Evolutionary conservation across 2,797 vertebrate genomes (phyloP), one percentile per base, ranked within the genome.

Genomic region (Pipistrellus kuhlii): DNA sequence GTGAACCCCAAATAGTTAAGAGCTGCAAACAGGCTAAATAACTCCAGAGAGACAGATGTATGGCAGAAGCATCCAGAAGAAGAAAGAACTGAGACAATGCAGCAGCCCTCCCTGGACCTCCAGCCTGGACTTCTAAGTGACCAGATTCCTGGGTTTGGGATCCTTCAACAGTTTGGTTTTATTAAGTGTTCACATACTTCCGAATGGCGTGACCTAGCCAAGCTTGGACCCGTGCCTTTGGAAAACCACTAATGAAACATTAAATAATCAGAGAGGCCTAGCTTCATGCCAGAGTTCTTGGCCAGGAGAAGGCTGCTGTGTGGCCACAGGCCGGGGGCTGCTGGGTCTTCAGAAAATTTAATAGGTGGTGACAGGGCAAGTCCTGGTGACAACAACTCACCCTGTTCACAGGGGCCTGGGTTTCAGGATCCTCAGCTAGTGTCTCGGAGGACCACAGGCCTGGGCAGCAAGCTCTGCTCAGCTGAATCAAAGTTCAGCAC

Each of bases 301-400:
- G 95, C 96, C 87, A 90, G 82, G 57, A 91, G 35, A 41, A 94
- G 32, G 62, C 89, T 91, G 90, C 72, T 81, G 53, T 93, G 72
- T 23, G 87, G 80, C 46, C 87, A 89, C 38, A 86, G 80, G 53
- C 84, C 0, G 51, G 87, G 93, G 94, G 69, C 62, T 78, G 77
- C 85, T 78, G 71, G 85, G 91, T 95, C 90, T 93, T 87, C 51
- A 68, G 93, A 94, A 96, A 93, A 96, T 94, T 91, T 96, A 97
- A 53, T 96, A 95, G 87, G 94, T 94, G 94, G 91, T 96, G 96
- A 97, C 95, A 97, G 25, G 91, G 44, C 62, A 93, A 94, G 94
- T 96, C 69, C 57, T 92, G 17, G 81, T 86, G 82, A 91, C 78
- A 88, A 93, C 73, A 94, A 72, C 82, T 85, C 35, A 44, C 0